Base-by-base conservation (phyloP, 2,797 vertebrate species). In the Pangasius mekongensis region DNA sequence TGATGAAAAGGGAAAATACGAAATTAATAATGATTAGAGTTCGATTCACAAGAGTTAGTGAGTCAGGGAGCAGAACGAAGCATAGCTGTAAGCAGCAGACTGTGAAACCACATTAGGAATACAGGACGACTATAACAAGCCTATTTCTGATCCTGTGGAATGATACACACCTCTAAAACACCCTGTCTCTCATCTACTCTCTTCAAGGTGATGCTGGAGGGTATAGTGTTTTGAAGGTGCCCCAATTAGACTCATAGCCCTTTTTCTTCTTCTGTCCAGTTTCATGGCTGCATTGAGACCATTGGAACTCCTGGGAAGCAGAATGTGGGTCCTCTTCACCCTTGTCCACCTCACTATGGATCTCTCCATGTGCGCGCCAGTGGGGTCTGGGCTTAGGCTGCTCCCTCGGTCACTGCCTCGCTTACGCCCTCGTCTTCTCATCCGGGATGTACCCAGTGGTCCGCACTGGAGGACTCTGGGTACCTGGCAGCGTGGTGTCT, bases 341-440 rank as follows among this genome's bases (percentile, higher is more conserved):
- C 95, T 97, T 93, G 95, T 96, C 87, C 96, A 97, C 92, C 94
- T 97, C 91, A 96, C 96, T 89, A 93, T 96, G 94, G 96, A 97
- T 94, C 94, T 96, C 89, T 96, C 95, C 22, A 90, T 94, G 89
- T 96, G 96, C 92, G 96, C 95, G 89, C 95, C 96, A 86, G 91
- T 95, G 67, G 93, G 93, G 94, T 91, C 95, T 94, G 89, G 92
- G 94, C 84, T 96, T 91, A 96, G 95, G 90, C 92, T 96, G 83
- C 93, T 91, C 4, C 93, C 95, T 85, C 95, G 94, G 90, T 87
- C 91, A 66, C 92, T 94, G 92, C 93, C 95, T 91, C 94, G 94
- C 71, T 93, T 94, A 27, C 93, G 94, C 86, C 94, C 93, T 36
- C 94, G 94, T 91, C 92, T 94, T 91, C 94, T 94, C 47, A 91